Percentiles rank a stretch among this genome's conserved stretches.
phyloP scores from a whole-genome alignment of 2,888 invertebrate genomes.

The Drosophila flavopinicola region DNA sequence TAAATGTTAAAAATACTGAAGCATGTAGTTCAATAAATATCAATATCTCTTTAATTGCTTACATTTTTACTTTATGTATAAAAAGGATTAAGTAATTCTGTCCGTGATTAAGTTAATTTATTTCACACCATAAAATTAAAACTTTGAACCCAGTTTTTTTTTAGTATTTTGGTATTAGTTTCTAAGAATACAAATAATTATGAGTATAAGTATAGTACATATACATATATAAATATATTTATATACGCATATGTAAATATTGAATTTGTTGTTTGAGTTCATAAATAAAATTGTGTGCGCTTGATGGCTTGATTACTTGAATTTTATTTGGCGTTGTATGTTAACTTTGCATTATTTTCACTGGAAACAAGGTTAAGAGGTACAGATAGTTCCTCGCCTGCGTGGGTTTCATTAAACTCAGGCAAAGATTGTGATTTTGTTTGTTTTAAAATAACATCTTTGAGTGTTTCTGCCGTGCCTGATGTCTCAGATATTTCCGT shows the following conservation, averaged over 20 bases:
- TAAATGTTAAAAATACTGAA: conserved; percentile 80
- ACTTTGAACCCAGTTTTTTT: conserved; percentile 51
- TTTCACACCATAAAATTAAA: conserved; percentile 70
- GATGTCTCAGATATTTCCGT: conserved; percentile 53
- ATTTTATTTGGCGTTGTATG: conserved; percentile 78
- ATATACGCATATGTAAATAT: conserved; percentile 24
- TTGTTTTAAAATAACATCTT: conserved; percentile 68
- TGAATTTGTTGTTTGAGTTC: conserved; percentile 30
- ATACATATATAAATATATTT: conserved; percentile 53
- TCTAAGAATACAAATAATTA: conserved; percentile 68
- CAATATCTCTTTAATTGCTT: conserved; percentile 64
- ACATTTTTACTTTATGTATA: conserved; percentile 53
- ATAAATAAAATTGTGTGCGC: conserved; percentile 71
- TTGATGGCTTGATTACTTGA: conserved; percentile 55
- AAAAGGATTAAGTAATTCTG: conserved; percentile 76
- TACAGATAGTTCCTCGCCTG: conserved; percentile 70
- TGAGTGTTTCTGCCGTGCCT: conserved; percentile 56
- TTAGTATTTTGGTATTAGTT: conserved; percentile 78
- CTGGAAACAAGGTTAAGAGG: conserved; percentile 80
- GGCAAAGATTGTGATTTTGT: conserved; percentile 65
- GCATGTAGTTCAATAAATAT: conserved; percentile 73
- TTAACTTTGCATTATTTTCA: conserved; percentile 78
- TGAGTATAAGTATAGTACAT: conserved; percentile 60
- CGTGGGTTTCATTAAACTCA: conserved; percentile 61
- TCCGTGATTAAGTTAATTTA: conserved; percentile 71